Evolutionary conservation across 2,113 vertebrate genomes (phyloP), one percentile per base, ranked within the genome.

Genomic region (Panthera tigris): DNA sequence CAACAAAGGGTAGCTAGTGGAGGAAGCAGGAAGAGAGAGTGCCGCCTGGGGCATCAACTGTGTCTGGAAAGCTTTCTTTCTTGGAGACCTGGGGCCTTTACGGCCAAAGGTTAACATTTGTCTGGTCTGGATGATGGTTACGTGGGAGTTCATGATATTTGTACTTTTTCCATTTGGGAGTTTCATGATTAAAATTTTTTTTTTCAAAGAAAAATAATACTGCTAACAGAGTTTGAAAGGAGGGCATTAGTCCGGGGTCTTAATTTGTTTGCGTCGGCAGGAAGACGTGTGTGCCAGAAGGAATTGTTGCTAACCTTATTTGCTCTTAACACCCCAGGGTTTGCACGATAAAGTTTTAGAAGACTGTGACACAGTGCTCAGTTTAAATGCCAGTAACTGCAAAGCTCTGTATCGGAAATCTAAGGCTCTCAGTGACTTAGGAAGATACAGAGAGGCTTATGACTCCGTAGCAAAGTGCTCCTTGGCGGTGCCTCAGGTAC

Each of bases 391-490:
- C 63, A 98, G 99, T 87, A 99, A 99, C 98, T 99, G 99, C 98
- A 99, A 99, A 98, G 99, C 99, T 2, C 99, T 99, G 15, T 99
- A 99, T 98, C 99, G 99, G 95, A 99, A 99, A 98, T 99, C 99
- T 50, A 99, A 99, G 98, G 99, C 99, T 66, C 98, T 99, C 79
- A 99, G 99, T 19, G 99, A 99, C 29, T 84, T 99, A 97, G 99
- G 99, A 91, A 99, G 98, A 91, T 99, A 99, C 98, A 99, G 99
- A 93, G 99, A 99, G 95, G 99, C 99, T 96, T 99, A 99, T 21
- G 99, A 99, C 63, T 99, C 99, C n/a, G 99, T 99, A 68, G 99
- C 99, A 90, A 99, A 99, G 98, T 99, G 99, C 94, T 99, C 99
- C 87, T 98, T 99, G 94, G 99, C 99, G 65, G 99, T 99, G 94